Base-by-base conservation (phyloP, 2,113 vertebrate genomes). In the Thalassoma bifasciatum region DNA sequence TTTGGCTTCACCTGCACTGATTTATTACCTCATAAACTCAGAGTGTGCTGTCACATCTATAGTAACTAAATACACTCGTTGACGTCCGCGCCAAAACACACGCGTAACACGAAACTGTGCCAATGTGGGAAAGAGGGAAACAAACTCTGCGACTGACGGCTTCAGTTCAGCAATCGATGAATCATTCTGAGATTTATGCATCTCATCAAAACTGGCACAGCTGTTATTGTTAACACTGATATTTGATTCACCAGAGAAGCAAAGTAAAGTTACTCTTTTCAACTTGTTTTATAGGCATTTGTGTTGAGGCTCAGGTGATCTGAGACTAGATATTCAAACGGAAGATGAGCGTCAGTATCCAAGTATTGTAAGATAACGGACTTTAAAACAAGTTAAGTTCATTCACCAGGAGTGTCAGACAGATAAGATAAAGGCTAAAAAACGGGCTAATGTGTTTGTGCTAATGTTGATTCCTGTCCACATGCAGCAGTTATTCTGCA, bases 291-390 rank as follows among this genome's bases (percentile, higher is more conserved):
- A 16, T 21, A 69, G 40, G 54, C 14, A 65, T 59, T 40, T 60
- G 44, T 19, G 1, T 26, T 19, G 21, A 53, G 60, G 51, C 23
- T 37, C 12, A 16, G 30, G 34, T 21, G 14, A 8, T 42, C 72
- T 65, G 71, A 75, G 86, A 86, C 77, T 23, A 82, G 79, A 85
- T 78, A 81, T 77, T 80, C 63, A 71, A 81, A 71, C 30, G 47
- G 50, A 67, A 51, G 22, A 5, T n/a, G 34, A 22, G 47, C 13
- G 16, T 24, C 38, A 34, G 19, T 5, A 12, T 61, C 58, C 40
- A 42, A 12, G 40, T 30, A 6, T 16, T 22, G 34, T 8, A 22
- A 34, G 4, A 42, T 1, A 24, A 11, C 17, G 23, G 16, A 37
- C 46, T 30, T n/a, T n/a, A n/a, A n/a, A n/a, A n/a, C n/a, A n/a